A percentile compares a stretch with the other conserved stretches of the same genome.
These are phyloP conservation scores for Suncus etruscus DNA, from an alignment of 2,113 vertebrate genomes.

Conservation along the genomic window DNA sequence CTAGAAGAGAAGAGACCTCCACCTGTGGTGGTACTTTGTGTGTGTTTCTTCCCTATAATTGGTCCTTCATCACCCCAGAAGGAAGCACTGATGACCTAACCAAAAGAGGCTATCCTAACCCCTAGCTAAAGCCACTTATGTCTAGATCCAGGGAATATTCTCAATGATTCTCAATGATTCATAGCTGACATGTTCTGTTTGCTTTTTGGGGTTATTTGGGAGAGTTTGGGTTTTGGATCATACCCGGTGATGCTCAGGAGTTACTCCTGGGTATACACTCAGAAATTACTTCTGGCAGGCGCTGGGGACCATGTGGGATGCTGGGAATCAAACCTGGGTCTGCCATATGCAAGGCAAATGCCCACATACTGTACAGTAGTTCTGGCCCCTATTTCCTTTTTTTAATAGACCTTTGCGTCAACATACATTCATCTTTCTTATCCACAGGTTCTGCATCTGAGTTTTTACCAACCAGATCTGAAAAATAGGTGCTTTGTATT, in stretches of 20 bases:
- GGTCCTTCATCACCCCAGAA: not conserved
- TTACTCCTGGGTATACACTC: too few species aligned
- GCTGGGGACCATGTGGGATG: too few species aligned
- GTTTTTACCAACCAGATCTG: not conserved
- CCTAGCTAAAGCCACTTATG: not conserved
- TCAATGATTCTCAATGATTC: not conserved
- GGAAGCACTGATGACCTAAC: not conserved
- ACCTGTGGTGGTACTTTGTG: not conserved
- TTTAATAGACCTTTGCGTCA: not conserved
- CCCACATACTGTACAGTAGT: too few species aligned
- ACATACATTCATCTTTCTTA: not conserved
- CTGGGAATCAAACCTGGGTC: too few species aligned
- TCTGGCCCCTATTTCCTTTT: too few species aligned
- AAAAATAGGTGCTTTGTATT: not conserved
- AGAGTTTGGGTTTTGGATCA: too few species aligned
- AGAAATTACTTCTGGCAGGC: too few species aligned
- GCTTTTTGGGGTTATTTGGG: not conserved
- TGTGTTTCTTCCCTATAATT: not conserved
- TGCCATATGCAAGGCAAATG: too few species aligned
- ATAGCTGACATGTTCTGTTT: not conserved
- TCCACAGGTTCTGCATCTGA: not conserved
- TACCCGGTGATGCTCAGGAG: too few species aligned
- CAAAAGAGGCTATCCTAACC: not conserved
- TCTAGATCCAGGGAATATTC: not conserved
- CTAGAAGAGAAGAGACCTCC: not conserved